Evolutionary conservation across 2,113 vertebrate genomes (phyloP).

Genomic region (human): GRCh38 chr13:90763501-90764000

Average conservation of each 20-base stretch:
- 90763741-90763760: background rate
- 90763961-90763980: background rate
- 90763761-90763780: background rate
- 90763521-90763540: background rate
- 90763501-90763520: background rate
- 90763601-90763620: background rate
- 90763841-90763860: background rate
- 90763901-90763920: background rate
- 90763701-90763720: background rate
- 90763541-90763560: background rate
- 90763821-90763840: background rate
- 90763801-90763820: background rate
- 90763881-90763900: background rate
- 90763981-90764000: background rate
- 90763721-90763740: background rate
- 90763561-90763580: background rate
- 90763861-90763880: background rate
- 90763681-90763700: background rate
- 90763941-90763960: background rate
- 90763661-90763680: background rate
- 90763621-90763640: background rate
- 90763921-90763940: background rate
- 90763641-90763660: background rate
- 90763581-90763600: background rate
- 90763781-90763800: background rate